Conservation (phyloP, 2,888 invertebrate genomes). For the Conops quadrifasciatus region DNA sequence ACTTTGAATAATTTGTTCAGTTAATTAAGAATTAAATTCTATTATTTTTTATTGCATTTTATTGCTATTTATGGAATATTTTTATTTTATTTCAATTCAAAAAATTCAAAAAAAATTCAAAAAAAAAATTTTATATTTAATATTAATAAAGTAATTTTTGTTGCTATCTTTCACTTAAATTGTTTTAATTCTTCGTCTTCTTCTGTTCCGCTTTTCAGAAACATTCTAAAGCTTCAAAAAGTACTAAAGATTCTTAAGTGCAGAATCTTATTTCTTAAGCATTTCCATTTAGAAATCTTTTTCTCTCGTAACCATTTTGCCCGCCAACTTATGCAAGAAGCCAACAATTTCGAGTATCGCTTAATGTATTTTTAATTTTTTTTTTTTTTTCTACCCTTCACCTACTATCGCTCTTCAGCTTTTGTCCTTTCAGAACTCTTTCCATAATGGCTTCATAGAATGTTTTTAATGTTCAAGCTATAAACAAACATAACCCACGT, state of each 20-base stretch:
- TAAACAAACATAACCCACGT: background rate
- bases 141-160: too few species aligned
- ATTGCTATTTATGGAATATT: too few species aligned
- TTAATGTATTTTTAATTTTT: background rate
- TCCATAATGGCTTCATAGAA: background rate
- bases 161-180: too few species aligned
- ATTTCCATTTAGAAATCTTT: background rate
- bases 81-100: too few species aligned
- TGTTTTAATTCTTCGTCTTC: too few species aligned
- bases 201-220: too few species aligned
- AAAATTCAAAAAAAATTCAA: too few species aligned
- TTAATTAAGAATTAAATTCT: too few species aligned
- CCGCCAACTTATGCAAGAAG: background rate
- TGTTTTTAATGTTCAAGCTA: slow-evolving; percentile 3
- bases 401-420: background rate
- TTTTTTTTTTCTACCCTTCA: background rate
- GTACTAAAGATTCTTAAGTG: background rate
- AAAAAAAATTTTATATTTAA: too few species aligned
- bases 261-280: background rate
- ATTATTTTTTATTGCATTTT: too few species aligned
- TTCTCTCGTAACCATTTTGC: background rate
- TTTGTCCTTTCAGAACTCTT: background rate
- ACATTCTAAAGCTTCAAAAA: background rate
- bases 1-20: too few species aligned
- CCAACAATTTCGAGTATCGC: background rate